Conservation (phyloP, 2,888 invertebrate genomes). For the Drosophila demipolita region DNA sequence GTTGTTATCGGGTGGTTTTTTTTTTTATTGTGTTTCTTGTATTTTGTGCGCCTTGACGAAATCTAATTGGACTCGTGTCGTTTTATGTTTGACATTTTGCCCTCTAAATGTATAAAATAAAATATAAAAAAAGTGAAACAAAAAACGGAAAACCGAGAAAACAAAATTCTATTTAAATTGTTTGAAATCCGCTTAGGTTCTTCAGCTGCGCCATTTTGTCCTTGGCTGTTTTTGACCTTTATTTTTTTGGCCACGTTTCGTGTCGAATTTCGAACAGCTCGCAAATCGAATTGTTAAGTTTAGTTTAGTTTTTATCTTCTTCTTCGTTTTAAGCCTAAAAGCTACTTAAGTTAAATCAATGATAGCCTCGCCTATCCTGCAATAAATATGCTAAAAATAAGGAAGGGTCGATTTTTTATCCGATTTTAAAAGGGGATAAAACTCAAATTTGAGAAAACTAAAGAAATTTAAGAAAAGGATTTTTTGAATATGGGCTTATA, state of each 20-base stretch:
- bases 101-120: slow-evolving; percentile 44
- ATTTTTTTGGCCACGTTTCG: slow-evolving; percentile 46
- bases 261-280: slow-evolving; percentile 56
- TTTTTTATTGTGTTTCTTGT: neutral
- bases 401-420: slow-evolving; percentile 3
- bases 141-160: neutral
- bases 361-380: slow-evolving; percentile 7
- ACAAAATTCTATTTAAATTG: slow-evolving; percentile 73
- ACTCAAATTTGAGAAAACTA: neutral
- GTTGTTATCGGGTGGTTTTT: slow-evolving; percentile 21
- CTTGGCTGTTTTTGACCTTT: slow-evolving; percentile 9
- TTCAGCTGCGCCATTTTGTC: slow-evolving; percentile 32
- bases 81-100: slow-evolving; percentile 71
- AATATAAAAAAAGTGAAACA: slow-evolving; percentile 10
- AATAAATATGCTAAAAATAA: slow-evolving; percentile 27
- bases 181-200: slow-evolving; percentile 66
- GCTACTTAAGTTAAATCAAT: slow-evolving; percentile 58
- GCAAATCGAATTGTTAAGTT: slow-evolving; percentile 68
- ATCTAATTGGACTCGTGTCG: slow-evolving; percentile 71
- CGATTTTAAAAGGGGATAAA: neutral
- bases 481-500: neutral
- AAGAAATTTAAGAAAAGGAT: neutral
- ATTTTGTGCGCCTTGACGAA: slow-evolving; percentile 29
- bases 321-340: slow-evolving; percentile 59
- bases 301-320: slow-evolving; percentile 10